phyloP scores from a whole-genome alignment of 2,888 invertebrate species.

The Buathra laborator region DNA sequence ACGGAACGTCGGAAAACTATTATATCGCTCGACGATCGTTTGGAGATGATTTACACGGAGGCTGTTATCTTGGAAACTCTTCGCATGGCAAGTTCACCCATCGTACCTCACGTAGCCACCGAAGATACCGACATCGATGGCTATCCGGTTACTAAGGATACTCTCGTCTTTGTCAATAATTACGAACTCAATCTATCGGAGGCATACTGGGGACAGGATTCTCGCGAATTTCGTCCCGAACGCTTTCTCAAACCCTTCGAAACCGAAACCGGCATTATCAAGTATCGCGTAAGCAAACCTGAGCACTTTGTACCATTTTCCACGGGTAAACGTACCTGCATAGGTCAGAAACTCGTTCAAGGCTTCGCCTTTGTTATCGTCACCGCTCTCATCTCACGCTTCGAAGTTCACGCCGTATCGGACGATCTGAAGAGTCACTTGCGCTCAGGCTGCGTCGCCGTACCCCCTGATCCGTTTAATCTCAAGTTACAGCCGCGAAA shows the following conservation, averaged over 20 bases:
- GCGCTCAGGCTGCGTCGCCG: conserved; percentile 90
- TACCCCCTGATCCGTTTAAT: conserved; percentile 91
- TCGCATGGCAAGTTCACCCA: conserved; percentile 93
- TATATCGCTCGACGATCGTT: conserved; percentile 89
- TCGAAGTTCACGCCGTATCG: conserved; percentile 87
- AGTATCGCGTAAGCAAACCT: conserved; percentile 85
- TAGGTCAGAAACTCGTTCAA: conserved; percentile 93
- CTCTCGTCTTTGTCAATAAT: conserved; percentile 94
- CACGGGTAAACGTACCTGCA: conserved; percentile 94
- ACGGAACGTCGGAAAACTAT: conserved; percentile 86
- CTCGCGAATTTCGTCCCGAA: conserved; percentile 90
- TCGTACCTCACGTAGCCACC: conserved; percentile 95
- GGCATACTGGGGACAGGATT: conserved; percentile 91
- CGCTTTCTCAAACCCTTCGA: conserved; percentile 89
- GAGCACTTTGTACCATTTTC: conserved; percentile 94
- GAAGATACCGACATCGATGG: conserved; percentile 91
- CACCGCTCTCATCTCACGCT: conserved; percentile 90
- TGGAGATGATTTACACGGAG: conserved; percentile 92
- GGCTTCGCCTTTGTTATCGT: conserved; percentile 91
- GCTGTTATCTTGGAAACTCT: conserved; percentile 93
- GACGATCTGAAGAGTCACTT: conserved; percentile 87
- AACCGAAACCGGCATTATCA: conserved; percentile 79
- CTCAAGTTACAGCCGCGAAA: conserved; percentile 83
- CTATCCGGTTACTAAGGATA: conserved; percentile 91
- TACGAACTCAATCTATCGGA: conserved; percentile 92